phyloP scores from a whole-genome alignment of 1,140 invertebrate genomes.

The Calliphora vicina region DNA sequence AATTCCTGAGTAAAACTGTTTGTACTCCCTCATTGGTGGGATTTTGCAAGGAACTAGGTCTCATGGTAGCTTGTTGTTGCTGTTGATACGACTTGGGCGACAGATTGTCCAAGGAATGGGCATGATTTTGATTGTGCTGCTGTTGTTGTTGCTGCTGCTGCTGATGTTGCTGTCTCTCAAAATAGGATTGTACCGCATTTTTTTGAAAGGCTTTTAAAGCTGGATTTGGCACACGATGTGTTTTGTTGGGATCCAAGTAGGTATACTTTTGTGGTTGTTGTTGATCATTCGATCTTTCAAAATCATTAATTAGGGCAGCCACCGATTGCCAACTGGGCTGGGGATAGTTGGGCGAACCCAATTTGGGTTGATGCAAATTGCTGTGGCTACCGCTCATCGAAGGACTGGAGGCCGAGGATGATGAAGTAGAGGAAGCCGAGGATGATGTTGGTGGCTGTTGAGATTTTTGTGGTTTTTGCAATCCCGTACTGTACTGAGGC shows the following conservation, averaged over 20 bases:
- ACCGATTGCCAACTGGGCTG: constrained; percentile 69
- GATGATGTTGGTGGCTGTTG: neutral
- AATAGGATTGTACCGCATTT: constrained; percentile 84
- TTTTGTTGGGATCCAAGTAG: constrained; percentile 80
- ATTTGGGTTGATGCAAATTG: neutral
- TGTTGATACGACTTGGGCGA: constrained; percentile 32
- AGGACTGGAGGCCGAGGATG: neutral
- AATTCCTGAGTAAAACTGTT: constrained; percentile 50
- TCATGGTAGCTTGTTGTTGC: constrained; percentile 45
- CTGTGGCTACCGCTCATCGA: neutral
- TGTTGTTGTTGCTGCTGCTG: constrained; percentile 38
- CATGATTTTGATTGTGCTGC: constrained; percentile 19
- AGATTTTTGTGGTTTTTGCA: constrained; percentile 47
- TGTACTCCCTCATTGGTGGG: constrained; percentile 33
- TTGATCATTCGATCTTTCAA: constrained; percentile 67
- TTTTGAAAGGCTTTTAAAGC: constrained; percentile 88
- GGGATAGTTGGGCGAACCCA: constrained; percentile 48
- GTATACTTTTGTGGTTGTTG: constrained; percentile 67
- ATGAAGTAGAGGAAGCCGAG: neutral
- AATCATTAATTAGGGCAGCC: constrained; percentile 77
- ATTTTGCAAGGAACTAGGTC: constrained; percentile 48
- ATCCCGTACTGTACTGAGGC: constrained; percentile 57
- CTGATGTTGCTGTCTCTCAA: constrained; percentile 75
- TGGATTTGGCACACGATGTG: constrained; percentile 75
- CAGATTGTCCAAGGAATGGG: constrained; percentile 11